Conservation (phyloP, 2,888 invertebrate species). For the Phalera bucephala region DNA sequence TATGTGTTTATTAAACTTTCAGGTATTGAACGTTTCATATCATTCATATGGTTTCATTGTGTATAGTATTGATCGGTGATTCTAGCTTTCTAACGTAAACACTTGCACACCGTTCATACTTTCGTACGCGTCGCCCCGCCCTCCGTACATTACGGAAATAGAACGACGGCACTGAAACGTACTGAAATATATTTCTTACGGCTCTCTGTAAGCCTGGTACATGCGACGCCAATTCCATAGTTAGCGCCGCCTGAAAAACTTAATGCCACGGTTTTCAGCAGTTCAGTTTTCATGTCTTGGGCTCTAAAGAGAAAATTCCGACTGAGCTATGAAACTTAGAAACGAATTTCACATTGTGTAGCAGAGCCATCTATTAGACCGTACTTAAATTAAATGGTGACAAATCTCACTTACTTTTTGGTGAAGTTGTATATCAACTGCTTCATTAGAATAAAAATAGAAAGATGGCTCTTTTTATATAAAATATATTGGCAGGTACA, state of each 20-base stretch:
- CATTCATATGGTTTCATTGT: too few species aligned
- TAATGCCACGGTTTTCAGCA: slow-evolving; percentile 37
- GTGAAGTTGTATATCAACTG: too few species aligned
- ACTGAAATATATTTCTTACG: slow-evolving; percentile 53
- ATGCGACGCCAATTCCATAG: slow-evolving; percentile 64
- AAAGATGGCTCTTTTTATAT: too few species aligned
- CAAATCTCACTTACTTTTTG: too few species aligned
- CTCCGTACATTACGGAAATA: slow-evolving; percentile 34
- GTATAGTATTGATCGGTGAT: too few species aligned
- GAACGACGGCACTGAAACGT: slow-evolving; percentile 33
- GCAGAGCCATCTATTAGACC: slow-evolving; percentile 21
- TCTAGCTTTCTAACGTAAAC: background rate
- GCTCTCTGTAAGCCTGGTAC: slow-evolving; percentile 55
- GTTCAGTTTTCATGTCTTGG: background rate
- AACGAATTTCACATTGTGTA: background rate
- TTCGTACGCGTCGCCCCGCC: slow-evolving; percentile 21
- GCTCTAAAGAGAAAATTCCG: background rate
- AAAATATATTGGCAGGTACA: too few species aligned
- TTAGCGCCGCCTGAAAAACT: slow-evolving; percentile 54
- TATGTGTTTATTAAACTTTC: too few species aligned
- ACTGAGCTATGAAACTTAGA: background rate
- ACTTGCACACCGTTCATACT: slow-evolving; percentile 6
- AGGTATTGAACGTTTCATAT: too few species aligned
- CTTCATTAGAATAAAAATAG: too few species aligned
- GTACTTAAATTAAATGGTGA: too few species aligned